Conservation (phyloP, 2,888 invertebrate species). For the Agrypnus murinus region DNA sequence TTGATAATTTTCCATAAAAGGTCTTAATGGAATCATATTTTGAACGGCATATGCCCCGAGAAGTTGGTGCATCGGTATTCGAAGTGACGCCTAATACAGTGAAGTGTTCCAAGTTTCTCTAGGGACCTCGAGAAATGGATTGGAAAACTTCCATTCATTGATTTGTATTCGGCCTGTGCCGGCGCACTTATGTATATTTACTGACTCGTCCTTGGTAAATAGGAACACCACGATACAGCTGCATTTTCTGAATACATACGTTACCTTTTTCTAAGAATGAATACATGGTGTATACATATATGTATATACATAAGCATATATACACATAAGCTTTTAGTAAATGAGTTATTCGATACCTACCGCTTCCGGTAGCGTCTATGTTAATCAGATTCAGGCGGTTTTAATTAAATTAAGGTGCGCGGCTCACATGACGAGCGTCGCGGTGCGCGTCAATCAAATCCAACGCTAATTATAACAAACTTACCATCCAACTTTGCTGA, state of each 20-base stretch:
- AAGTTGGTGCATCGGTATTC: slow-evolving; percentile 53
- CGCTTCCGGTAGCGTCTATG: slow-evolving; percentile 42
- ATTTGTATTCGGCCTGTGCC: slow-evolving; percentile 69
- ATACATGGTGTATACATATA: too few species aligned
- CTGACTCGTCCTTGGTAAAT: slow-evolving; percentile 57
- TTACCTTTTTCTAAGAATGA: slow-evolving; percentile 24
- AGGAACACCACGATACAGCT: slow-evolving; percentile 43
- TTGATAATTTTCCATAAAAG: slow-evolving; percentile 10
- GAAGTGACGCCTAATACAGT: slow-evolving; percentile 53
- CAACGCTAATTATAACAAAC: slow-evolving; percentile 57
- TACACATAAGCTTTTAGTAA: slow-evolving; percentile 35
- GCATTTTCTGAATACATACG: slow-evolving; percentile 45
- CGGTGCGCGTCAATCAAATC: slow-evolving; percentile 56
- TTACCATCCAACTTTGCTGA: slow-evolving; percentile 53
- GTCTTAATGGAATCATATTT: slow-evolving; percentile 3
- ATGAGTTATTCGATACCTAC: slow-evolving; percentile 42
- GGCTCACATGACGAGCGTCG: slow-evolving; percentile 52
- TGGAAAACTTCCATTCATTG: slow-evolving; percentile 72
- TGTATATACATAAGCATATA: slow-evolving; percentile 22
- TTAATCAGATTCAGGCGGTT: slow-evolving; percentile 50
- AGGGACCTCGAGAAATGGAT: slow-evolving; percentile 68
- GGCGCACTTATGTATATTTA: slow-evolving; percentile 65
- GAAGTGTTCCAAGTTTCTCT: slow-evolving; percentile 58
- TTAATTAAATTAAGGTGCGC: slow-evolving; percentile 58
- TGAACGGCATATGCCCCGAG: slow-evolving; percentile 29